These are phyloP conservation scores for Aspidapion aeneum DNA, from an alignment of 2,888 invertebrate genomes.

Conservation along the genomic window DNA sequence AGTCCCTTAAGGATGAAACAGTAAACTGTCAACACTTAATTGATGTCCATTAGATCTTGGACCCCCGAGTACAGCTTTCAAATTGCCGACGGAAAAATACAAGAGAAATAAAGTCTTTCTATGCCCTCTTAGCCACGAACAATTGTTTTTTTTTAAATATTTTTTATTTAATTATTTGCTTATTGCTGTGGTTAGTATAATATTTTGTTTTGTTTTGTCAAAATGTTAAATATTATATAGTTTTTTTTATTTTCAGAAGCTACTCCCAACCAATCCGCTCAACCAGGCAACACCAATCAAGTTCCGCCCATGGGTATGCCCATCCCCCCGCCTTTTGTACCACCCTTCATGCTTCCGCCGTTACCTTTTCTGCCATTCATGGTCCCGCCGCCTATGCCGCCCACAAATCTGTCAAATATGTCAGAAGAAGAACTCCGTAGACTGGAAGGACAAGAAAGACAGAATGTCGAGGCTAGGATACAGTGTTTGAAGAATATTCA, in stretches of 20 bases:
- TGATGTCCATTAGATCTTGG: too few species aligned
- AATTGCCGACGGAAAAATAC: too few species aligned
- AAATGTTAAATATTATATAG: too few species aligned
- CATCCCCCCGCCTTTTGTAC: constrained; percentile 15
- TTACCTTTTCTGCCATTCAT: constrained; percentile 53
- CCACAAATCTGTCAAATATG: constrained; percentile 69
- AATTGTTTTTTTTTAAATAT: too few species aligned
- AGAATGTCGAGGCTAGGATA: constrained; percentile 87
- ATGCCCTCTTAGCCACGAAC: too few species aligned
- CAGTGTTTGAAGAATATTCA: constrained; percentile 71
- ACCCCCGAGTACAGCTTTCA: too few species aligned
- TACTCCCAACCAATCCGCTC: not conserved
- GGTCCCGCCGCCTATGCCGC: constrained; percentile 74
- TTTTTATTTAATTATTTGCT: too few species aligned
- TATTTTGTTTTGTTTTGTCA: too few species aligned
- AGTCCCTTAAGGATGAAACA: too few species aligned
- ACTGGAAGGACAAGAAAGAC: constrained; percentile 87
- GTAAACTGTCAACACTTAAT: too few species aligned
- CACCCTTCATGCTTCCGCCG: constrained; percentile 47
- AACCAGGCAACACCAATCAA: not conserved
- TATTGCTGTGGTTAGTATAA: too few species aligned
- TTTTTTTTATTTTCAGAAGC: not conserved
- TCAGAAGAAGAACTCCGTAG: constrained; percentile 78
- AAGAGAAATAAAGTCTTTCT: too few species aligned
- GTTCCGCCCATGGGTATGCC: not conserved